phyloP scores from a whole-genome alignment of 2,888 invertebrate species.

The Cryptocephalus primarius region DNA sequence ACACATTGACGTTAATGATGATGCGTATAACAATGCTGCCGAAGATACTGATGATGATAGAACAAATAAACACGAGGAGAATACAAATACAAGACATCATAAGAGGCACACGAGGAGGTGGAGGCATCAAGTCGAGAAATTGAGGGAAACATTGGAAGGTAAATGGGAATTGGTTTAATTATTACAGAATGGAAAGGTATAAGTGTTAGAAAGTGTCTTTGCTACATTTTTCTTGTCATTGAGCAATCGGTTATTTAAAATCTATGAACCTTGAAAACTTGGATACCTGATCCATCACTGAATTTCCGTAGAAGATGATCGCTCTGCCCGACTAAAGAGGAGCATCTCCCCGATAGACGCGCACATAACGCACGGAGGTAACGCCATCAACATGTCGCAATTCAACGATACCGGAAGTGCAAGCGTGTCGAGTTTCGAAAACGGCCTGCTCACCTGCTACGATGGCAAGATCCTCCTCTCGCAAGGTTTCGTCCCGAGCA shows the following conservation, averaged over 20 bases:
- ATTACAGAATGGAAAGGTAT: no score
- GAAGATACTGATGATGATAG: constrained; percentile 17
- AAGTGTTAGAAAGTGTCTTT: no score
- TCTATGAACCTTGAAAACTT: no score
- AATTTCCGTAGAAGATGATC: constrained; percentile 3
- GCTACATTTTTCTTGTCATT: no score
- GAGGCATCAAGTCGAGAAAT: constrained; percentile 6
- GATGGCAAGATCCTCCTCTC: constrained; percentile 64
- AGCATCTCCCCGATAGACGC: constrained; percentile 45
- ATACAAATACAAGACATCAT: constrained; percentile 8
- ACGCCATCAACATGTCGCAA: constrained; percentile 47
- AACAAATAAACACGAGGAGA: constrained; percentile 8
- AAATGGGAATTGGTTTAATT: not conserved
- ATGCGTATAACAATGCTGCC: constrained; percentile 18
- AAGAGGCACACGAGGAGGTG: constrained; percentile 14
- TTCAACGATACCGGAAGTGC: constrained; percentile 47
- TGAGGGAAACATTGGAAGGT: constrained; percentile 9
- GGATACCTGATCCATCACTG: not conserved
- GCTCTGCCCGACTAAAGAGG: constrained; percentile 10
- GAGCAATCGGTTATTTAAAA: no score
- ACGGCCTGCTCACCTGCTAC: constrained; percentile 62
- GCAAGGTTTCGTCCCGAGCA: constrained; percentile 58
- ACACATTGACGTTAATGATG: constrained; percentile 16
- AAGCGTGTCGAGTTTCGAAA: constrained; percentile 76
- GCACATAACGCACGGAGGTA: constrained; percentile 69